Percentiles rank a stretch among this genome's conserved stretches.
Evolutionary conservation across 2,113 vertebrate species (phyloP).

Genomic region (Xiphophorus maculatus): DNA sequence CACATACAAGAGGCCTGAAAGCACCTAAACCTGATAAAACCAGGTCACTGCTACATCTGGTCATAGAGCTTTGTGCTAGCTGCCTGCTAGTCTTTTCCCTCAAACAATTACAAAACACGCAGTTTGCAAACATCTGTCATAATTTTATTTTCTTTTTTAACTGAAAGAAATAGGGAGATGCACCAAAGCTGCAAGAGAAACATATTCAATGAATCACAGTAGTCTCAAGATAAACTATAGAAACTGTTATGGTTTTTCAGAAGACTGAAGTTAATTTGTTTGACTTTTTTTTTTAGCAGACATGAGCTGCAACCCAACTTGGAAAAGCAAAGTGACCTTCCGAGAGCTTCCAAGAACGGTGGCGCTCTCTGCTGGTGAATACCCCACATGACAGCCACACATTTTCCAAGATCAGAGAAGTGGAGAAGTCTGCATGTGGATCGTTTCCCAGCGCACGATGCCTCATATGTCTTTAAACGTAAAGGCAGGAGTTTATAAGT

Average conservation of each 20-base stretch:
- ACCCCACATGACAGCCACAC: background rate
- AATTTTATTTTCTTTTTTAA: background rate
- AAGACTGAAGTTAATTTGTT: slow-evolving; percentile 15
- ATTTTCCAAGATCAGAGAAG: background rate
- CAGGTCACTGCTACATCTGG: slow-evolving; percentile 45
- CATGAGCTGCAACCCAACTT: background rate
- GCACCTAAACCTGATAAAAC: slow-evolving; percentile 43
- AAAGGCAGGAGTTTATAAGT: background rate
- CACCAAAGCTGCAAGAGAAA: background rate
- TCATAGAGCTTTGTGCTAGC: slow-evolving; percentile 18
- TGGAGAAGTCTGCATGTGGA: background rate
- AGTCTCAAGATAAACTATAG: background rate
- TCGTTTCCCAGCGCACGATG: background rate
- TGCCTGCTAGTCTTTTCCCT: background rate
- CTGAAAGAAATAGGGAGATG: background rate
- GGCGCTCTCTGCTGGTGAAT: slow-evolving; percentile 61
- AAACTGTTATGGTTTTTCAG: slow-evolving; percentile 1
- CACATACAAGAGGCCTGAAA: slow-evolving; percentile 43
- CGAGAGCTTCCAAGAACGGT: background rate
- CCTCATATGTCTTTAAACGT: background rate
- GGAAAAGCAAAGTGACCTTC: slow-evolving; percentile 1
- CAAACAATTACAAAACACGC: background rate
- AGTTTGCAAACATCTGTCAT: background rate
- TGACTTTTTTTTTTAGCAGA: slow-evolving; percentile 2
- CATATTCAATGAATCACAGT: slow-evolving; percentile 5